Base-by-base conservation (phyloP, 2,888 invertebrate genomes). In the Eilema griseolum region DNA sequence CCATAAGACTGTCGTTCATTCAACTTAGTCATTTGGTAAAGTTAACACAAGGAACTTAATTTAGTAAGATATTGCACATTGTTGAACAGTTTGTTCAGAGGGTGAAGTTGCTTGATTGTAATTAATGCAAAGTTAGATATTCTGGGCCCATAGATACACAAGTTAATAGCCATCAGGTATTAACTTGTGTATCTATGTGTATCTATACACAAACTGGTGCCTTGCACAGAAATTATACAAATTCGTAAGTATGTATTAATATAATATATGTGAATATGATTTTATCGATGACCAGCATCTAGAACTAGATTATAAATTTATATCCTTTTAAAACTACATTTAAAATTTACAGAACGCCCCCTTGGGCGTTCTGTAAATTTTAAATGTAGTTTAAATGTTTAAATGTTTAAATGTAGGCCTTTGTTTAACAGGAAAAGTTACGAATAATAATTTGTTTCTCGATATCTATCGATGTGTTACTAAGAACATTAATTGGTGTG, bases 21-120 rank as follows among this genome's bases (percentile, higher is more conserved):
- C 20, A 74, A 69, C 56, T 69, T 73, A n/a, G 64, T 52, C 70
- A 41, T 67, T 52, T 63, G 66, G 31, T 73, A 57, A 76, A 75
- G 69, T 79, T 79, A 72, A 71, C 56, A 80, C 82, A 81, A 77
- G 80, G 80, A 85, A 85, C 83, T 86, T 86, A 88, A 89, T 90
- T n/a, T 89, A 89, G 86, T 85, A 84, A 86, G 85, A 86, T 89
- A 90, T 89, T 87, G 88, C 83, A 81, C 85, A 87, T 86, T 88
- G 89, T 90, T 90, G 89, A 90, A 83, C 78, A 74, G 78, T 81
- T 76, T 81, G 75, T 75, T 75, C 66, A 70, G 73, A 70, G 72
- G 75, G 57, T 71, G 70, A 81, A 81, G 83, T 82, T 83, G 72
- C 74, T 78, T 67, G 72, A 74, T 71, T 61, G 76, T 83, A 82